Percentiles rank a stretch among this genome's conserved stretches.
Conservation (phyloP, 2,888 invertebrate species). For the Amiota minor region DNA sequence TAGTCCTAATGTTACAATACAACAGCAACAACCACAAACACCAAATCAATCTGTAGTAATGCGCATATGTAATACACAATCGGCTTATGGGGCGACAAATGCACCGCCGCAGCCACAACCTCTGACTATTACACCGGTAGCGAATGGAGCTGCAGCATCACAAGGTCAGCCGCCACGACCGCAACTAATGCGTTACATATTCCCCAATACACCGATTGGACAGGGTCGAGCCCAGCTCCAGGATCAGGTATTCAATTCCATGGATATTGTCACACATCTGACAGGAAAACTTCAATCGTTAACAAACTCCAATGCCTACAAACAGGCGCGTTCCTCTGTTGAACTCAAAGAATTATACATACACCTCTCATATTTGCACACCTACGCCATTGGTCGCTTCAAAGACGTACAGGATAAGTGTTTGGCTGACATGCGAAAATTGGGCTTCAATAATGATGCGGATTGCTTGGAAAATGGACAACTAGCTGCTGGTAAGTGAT, state of each 20-base stretch:
- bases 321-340: constrained; percentile 67
- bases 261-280: constrained; percentile 73
- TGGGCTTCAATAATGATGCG: constrained; percentile 72
- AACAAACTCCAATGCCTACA: constrained; percentile 73
- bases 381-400: constrained; percentile 72
- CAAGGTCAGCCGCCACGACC: constrained; percentile 22
- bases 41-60: constrained; percentile 51
- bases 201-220: constrained; percentile 67
- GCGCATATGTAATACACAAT: constrained; percentile 53
- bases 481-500: constrained; percentile 69
- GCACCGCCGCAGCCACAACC: constrained; percentile 18
- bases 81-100: constrained; percentile 36
- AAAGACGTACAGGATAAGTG: constrained; percentile 73
- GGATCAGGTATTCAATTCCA: constrained; percentile 70
- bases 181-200: constrained; percentile 63
- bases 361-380: constrained; percentile 72
- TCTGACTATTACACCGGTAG: constrained; percentile 41
- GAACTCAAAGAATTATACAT: constrained; percentile 73
- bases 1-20: constrained; percentile 54
- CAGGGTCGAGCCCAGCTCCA: constrained; percentile 69
- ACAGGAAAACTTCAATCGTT: constrained; percentile 72
- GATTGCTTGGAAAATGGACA: constrained; percentile 72
- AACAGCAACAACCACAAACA: constrained; percentile 50
- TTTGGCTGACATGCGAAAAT: constrained; percentile 70
- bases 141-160: constrained; percentile 43